Evolutionary conservation across 35 echinoderm and acorn worm species (phyloP).

Genomic region (Eucidaris tribuloides): DNA sequence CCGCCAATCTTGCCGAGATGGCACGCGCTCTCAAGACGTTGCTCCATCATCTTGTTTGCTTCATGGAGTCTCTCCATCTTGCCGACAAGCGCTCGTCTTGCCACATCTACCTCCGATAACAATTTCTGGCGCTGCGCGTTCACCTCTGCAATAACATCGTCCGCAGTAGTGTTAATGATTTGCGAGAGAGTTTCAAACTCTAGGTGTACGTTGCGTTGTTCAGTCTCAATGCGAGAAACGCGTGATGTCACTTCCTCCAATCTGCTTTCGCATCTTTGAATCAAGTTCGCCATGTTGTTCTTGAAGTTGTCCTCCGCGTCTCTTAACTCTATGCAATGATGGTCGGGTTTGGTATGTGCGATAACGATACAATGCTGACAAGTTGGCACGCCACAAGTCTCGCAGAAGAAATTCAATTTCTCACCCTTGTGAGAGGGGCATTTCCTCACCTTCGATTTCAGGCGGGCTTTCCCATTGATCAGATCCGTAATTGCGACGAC

Average conservation of each 20-base stretch:
- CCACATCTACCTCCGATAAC: not conserved
- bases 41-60: not conserved
- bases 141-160: not conserved
- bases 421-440: not conserved
- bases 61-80: slow-evolving; percentile 9
- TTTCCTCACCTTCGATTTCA: not conserved
- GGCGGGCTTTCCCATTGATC: not conserved
- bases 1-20: not conserved
- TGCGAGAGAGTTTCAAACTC: not conserved
- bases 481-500: not conserved
- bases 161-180: slow-evolving; percentile 13
- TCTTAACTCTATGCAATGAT: not conserved
- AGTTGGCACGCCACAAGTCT: not conserved
- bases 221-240: not conserved
- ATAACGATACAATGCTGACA: slow-evolving; percentile 7
- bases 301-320: not conserved
- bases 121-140: not conserved
- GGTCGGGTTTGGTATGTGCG: not conserved
- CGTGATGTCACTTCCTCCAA: not conserved
- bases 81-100: not conserved
- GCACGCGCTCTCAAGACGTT: not conserved
- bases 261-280: not conserved
- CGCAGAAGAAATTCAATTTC: slow-evolving; percentile 6
- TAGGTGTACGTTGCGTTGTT: not conserved
- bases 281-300: not conserved